Evolutionary conservation across 1,140 invertebrate species (phyloP).

Genomic region (Aphelenchoides avenae): DNA sequence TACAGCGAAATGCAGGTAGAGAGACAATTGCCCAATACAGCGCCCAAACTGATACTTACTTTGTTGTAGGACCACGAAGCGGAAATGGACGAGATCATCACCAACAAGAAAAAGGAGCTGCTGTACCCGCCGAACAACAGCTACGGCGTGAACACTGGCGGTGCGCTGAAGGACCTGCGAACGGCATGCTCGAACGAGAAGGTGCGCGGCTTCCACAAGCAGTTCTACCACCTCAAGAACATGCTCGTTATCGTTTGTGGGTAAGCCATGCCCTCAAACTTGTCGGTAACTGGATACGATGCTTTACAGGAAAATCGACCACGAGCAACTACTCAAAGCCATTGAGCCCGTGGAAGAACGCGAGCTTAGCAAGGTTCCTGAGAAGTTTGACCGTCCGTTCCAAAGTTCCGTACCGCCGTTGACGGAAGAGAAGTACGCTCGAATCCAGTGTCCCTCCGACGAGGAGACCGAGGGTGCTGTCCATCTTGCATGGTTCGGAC

Average conservation of each 20-base stretch:
- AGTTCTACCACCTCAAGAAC: conserved; percentile 86
- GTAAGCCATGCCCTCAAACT: neutral
- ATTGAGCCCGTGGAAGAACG: conserved; percentile 64
- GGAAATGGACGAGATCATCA: conserved; percentile 51
- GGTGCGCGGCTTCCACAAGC: conserved; percentile 75
- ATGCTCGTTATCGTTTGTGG: conserved; percentile 77
- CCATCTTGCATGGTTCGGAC: conserved; percentile 76
- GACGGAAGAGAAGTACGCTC: conserved; percentile 60
- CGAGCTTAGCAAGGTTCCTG: conserved; percentile 68
- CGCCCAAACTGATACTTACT: too few relatives aligned
- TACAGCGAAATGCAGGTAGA: conserved; percentile 91
- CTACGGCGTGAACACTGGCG: conserved; percentile 73
- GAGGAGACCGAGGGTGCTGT: conserved; percentile 79
- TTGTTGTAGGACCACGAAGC: conserved; percentile 67
- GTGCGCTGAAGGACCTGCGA: conserved; percentile 76
- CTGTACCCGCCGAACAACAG: conserved; percentile 38
- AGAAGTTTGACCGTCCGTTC: conserved; percentile 45
- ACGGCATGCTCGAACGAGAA: conserved; percentile 75
- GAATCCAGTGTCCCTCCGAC: conserved; percentile 73
- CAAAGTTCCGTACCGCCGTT: conserved; percentile 67
- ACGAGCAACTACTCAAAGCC: conserved; percentile 60
- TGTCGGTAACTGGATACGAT: conserved; percentile 66
- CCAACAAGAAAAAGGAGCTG: conserved; percentile 30
- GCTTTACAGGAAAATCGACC: conserved; percentile 74
- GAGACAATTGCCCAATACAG: neutral